These are phyloP conservation scores for Clarias laeviceps DNA, from an alignment of 2,797 vertebrate species.

Conservation along the genomic window DNA sequence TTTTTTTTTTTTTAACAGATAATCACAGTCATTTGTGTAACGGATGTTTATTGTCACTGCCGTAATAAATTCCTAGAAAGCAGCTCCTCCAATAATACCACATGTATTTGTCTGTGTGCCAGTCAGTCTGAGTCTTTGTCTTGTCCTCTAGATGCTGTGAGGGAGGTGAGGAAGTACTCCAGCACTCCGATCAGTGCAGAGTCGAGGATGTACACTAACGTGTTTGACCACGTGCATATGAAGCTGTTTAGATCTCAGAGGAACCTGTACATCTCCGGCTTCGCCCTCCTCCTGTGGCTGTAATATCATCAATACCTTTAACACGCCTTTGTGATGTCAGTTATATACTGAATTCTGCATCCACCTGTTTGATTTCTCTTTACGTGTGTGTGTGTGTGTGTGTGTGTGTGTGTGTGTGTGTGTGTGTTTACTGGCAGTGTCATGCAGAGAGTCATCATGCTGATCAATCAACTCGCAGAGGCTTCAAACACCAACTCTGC, in stretches of 20 bases:
- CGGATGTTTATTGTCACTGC: not conserved
- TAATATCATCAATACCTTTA: slow-evolving; percentile 51
- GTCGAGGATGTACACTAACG: slow-evolving; percentile 68
- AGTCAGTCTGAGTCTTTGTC: not conserved
- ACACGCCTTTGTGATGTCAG: not conserved
- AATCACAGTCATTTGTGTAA: not conserved
- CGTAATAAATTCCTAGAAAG: not conserved
- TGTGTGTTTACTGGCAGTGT: slow-evolving; percentile 63
- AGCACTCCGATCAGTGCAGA: slow-evolving; percentile 67
- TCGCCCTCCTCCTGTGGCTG: slow-evolving; percentile 97
- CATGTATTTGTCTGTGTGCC: not conserved
- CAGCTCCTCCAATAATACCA: not conserved
- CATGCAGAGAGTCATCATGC: slow-evolving; percentile 81
- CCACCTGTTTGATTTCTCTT: not conserved
- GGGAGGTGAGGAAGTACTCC: slow-evolving; percentile 93
- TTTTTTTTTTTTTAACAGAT: not conserved
- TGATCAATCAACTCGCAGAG: slow-evolving; percentile 86
- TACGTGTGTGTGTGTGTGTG: not conserved
- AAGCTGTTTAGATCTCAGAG: slow-evolving; percentile 95
- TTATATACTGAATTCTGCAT: not conserved
- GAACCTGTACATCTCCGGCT: slow-evolving; percentile 96
- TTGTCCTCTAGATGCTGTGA: slow-evolving; percentile 81
- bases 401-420: too few species aligned
- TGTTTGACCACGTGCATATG: slow-evolving; percentile 92
- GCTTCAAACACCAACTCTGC: slow-evolving; percentile 69